A percentile compares a stretch with the other conserved stretches of the same genome.
phyloP scores from a whole-genome alignment of 2,113 vertebrate genomes.

The Charina bottae region DNA sequence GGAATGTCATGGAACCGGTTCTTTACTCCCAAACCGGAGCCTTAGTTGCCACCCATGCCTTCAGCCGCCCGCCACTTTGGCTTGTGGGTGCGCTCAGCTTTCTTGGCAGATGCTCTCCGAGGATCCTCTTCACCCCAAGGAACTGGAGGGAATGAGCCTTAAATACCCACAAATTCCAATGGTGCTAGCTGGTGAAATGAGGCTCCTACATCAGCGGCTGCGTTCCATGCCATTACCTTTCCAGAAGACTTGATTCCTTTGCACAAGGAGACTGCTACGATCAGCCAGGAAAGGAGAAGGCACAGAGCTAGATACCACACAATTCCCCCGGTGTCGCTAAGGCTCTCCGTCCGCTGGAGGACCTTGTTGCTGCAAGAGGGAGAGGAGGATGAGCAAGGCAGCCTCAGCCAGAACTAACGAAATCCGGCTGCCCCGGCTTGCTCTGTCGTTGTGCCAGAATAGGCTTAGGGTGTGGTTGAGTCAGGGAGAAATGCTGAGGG shows the following conservation, averaged over 20 bases:
- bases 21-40: background rate
- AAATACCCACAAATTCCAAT: background rate
- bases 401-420: background rate
- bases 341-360: constrained; percentile 82
- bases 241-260: constrained; percentile 97
- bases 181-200: background rate
- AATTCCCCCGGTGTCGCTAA: constrained; percentile 85
- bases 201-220: background rate
- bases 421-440: background rate
- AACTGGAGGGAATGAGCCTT: background rate
- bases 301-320: constrained; percentile 96
- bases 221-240: constrained; percentile 77
- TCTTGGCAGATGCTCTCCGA: background rate
- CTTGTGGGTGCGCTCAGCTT: too few relatives aligned
- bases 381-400: background rate
- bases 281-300: constrained; percentile 85
- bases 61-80: background rate
- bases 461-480: background rate
- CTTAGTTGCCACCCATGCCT: too few relatives aligned
- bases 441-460: background rate
- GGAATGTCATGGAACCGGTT: background rate
- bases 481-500: background rate
- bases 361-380: constrained; percentile 76
- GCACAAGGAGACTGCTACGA: constrained; percentile 82
- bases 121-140: background rate